Conservation (phyloP, 2,113 vertebrate species). For the Tragelaphus buxtoni region DNA sequence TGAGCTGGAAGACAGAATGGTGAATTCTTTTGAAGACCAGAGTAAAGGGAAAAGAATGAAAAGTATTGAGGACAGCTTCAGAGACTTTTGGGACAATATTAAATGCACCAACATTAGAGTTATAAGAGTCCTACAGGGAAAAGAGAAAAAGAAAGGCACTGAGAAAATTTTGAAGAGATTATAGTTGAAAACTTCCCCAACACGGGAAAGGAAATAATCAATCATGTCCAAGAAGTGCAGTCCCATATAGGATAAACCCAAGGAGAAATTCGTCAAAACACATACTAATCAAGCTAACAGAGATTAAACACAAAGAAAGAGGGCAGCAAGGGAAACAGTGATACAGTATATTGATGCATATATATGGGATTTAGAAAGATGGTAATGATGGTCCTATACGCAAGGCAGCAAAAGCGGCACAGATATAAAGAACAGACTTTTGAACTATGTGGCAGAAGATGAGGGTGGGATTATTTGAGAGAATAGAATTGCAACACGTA, state of each 20-base stretch:
- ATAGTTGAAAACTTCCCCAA: not conserved
- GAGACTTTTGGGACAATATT: not conserved
- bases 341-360: not conserved
- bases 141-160: not conserved
- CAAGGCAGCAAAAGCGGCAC: not conserved
- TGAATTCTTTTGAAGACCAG: not conserved
- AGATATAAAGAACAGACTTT: not conserved
- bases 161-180: not conserved
- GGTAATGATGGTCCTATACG: fast-evolving
- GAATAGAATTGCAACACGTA: not conserved
- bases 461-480: not conserved
- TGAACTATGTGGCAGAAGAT: not conserved
- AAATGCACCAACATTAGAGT: not conserved
- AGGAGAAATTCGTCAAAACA: not conserved
- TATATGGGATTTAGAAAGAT: not conserved
- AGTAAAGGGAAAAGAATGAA: not conserved
- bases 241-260: not conserved
- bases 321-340: not conserved
- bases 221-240: not conserved
- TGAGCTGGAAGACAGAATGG: not conserved
- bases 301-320: not conserved
- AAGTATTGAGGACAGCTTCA: not conserved
- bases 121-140: not conserved
- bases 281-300: not conserved
- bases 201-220: not conserved